phyloP scores from a whole-genome alignment of 2,113 vertebrate genomes.

The Muscicapa adusta region DNA sequence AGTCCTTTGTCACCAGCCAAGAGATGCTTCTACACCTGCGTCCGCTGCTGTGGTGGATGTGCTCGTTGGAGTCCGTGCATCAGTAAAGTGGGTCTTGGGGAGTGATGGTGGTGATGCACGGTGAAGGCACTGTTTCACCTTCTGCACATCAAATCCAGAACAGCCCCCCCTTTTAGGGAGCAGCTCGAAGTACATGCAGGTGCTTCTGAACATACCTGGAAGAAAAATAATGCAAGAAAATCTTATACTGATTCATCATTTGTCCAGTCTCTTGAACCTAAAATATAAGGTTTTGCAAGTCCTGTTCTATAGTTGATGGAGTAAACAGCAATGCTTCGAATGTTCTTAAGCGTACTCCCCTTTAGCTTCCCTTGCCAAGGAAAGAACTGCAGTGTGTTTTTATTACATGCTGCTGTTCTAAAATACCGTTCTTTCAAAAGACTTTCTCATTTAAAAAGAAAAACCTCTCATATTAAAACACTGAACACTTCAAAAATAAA shows the following conservation, averaged over 20 bases:
- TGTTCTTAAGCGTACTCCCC: neutral
- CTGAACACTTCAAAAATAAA: slow-evolving; percentile 10
- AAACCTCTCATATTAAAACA: neutral
- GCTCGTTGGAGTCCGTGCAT: neutral
- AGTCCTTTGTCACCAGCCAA: neutral
- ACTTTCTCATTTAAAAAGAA: neutral
- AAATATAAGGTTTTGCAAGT: neutral
- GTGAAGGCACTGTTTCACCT: neutral
- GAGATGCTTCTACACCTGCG: neutral
- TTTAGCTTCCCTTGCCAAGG: neutral
- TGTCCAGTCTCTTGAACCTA: neutral
- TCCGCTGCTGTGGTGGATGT: neutral
- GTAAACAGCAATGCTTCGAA: neutral
- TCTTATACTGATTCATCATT: neutral
- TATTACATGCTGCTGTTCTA: neutral
- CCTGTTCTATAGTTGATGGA: neutral
- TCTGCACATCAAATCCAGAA: neutral
- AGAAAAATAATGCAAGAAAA: neutral
- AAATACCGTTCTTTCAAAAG: neutral
- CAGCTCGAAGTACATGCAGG: neutral
- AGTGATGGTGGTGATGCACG: neutral
- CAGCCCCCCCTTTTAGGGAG: neutral
- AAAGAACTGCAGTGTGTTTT: neutral
- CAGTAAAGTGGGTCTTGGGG: neutral
- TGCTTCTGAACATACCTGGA: neutral